These are phyloP conservation scores for Lithophane socia DNA, from an alignment of 2,888 invertebrate species.

Conservation along the genomic window DNA sequence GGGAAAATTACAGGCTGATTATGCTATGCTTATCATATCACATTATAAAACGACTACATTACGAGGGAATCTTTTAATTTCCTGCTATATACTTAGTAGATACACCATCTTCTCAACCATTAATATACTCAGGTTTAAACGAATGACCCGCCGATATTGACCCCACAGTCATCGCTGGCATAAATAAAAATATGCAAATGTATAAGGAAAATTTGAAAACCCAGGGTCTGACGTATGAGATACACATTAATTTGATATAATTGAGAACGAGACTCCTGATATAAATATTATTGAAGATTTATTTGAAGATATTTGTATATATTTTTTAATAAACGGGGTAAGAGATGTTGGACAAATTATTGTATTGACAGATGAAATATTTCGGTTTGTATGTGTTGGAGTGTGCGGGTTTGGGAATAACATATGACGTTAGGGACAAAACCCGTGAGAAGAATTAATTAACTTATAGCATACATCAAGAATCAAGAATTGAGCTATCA, in stretches of 20 bases:
- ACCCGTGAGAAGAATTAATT: neutral
- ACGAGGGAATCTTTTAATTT: slow-evolving; percentile 4
- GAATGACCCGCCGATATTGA: slow-evolving; percentile 23
- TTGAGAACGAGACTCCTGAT: slow-evolving; percentile 40
- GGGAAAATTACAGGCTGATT: neutral
- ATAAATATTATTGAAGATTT: slow-evolving; percentile 44
- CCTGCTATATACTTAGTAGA: slow-evolving; percentile 1
- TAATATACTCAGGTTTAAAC: slow-evolving; percentile 23
- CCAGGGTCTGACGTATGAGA: slow-evolving; percentile 31
- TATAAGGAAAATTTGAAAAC: slow-evolving; percentile 52
- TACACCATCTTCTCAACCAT: slow-evolving; percentile 5
- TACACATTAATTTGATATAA: slow-evolving; percentile 51
- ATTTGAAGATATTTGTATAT: slow-evolving; percentile 12
- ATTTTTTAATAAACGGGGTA: slow-evolving; percentile 11
- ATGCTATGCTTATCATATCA: neutral
- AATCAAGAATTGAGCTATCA: too few relatives aligned
- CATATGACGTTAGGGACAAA: neutral
- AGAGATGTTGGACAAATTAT: slow-evolving; percentile 21
- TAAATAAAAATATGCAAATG: slow-evolving; percentile 60
- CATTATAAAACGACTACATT: neutral
- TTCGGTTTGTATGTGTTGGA: slow-evolving; percentile 10
- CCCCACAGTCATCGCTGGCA: slow-evolving; percentile 19
- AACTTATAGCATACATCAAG: too few relatives aligned
- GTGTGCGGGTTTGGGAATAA: neutral
- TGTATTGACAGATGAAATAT: slow-evolving; percentile 37